Conservation (phyloP, 2,888 invertebrate species). For the Petrolisthes cinctipes region DNA sequence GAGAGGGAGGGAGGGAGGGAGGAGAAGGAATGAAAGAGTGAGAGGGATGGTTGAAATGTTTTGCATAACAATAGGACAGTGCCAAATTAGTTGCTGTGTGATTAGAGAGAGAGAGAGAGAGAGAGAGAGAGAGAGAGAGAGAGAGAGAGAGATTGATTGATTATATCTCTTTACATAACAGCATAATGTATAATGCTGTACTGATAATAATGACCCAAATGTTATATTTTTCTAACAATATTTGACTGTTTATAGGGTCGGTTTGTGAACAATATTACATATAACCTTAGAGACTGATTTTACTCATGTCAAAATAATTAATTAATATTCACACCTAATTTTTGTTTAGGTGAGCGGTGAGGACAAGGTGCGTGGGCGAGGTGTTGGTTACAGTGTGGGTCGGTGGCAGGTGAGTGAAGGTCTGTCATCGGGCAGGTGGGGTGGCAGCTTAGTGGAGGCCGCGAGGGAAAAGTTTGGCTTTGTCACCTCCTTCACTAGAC, state of each 20-base stretch:
- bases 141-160: constrained; percentile 3
- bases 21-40: neutral
- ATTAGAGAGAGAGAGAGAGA: no score
- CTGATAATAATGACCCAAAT: no score
- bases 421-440: neutral
- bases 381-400: constrained; percentile 35
- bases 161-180: no score
- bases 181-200: no score
- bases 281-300: no score
- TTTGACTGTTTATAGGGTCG: no score
- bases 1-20: neutral
- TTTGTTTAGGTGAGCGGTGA: constrained; percentile 32
- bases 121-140: neutral
- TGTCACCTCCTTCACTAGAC: constrained; percentile 42
- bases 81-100: no score
- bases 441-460: neutral
- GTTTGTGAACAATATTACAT: no score
- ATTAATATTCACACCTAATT: no score
- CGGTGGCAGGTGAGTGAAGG: neutral
- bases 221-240: no score
- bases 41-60: neutral
- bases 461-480: constrained; percentile 28
- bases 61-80: no score
- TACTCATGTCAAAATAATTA: no score
- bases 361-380: constrained; percentile 40